phyloP scores from a whole-genome alignment of 1,140 invertebrate genomes.

The Drosophila carrolli region DNA sequence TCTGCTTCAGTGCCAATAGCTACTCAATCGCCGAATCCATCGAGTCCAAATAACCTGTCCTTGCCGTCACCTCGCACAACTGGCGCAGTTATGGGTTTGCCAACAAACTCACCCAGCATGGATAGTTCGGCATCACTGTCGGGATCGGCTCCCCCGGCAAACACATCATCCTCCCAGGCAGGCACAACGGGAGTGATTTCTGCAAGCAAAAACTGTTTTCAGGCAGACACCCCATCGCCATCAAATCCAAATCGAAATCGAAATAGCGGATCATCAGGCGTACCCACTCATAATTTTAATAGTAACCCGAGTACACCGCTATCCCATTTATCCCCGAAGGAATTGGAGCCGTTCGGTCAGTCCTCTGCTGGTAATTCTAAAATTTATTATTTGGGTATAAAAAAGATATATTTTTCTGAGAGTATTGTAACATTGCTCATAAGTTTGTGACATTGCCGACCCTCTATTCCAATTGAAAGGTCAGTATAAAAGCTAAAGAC shows the following conservation, averaged over 20 bases:
- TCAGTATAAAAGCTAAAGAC: too few species aligned
- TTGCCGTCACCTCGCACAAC: slow-evolving; percentile 89
- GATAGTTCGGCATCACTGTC: slow-evolving; percentile 26
- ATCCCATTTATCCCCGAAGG: slow-evolving; percentile 87
- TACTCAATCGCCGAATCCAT: slow-evolving; percentile 89
- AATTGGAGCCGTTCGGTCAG: slow-evolving; percentile 60
- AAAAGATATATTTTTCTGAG: too few species aligned
- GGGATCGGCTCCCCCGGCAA: slow-evolving; percentile 12
- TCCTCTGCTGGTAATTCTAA: slow-evolving; percentile 40
- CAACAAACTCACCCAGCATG: slow-evolving; percentile 88
- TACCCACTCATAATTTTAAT: slow-evolving; percentile 61
- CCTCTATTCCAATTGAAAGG: too few species aligned
- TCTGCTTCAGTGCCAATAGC: slow-evolving; percentile 94
- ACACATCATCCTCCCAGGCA: slow-evolving; percentile 15
- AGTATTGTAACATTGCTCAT: too few species aligned
- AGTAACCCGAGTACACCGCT: slow-evolving; percentile 91
- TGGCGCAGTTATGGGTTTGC: slow-evolving; percentile 85
- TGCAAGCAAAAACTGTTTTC: slow-evolving; percentile 60
- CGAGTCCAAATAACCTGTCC: slow-evolving; percentile 90
- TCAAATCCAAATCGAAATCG: slow-evolving; percentile 72
- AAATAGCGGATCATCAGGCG: slow-evolving; percentile 17
- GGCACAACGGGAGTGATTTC: slow-evolving; percentile 2
- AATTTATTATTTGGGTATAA: not conserved
- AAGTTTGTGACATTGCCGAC: too few species aligned
- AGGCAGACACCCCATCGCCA: slow-evolving; percentile 55